Conservation (phyloP, 30 jellyfish, hydroid and myxozoan genomes). For the Nemopilema nomurai region DNA sequence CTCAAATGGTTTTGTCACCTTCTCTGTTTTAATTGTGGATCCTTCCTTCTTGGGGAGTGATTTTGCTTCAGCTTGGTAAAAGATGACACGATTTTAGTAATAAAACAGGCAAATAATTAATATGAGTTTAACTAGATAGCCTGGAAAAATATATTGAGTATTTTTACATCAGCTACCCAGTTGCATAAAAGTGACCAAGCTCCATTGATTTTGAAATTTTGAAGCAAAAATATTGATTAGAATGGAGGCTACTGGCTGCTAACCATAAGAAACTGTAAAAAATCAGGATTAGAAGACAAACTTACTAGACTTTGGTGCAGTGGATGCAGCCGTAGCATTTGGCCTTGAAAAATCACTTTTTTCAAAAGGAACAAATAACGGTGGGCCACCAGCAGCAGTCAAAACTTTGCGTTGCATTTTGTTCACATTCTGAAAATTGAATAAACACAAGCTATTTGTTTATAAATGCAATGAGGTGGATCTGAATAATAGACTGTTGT, state of each 20-base stretch:
- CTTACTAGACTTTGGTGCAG: constrained; percentile 38
- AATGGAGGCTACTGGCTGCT: background rate
- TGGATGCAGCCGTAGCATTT: constrained; percentile 14
- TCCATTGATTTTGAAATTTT: too few species aligned
- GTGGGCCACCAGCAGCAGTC: constrained; percentile 76
- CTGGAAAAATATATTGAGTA: too few species aligned
- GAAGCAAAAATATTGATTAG: background rate
- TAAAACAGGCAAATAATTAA: background rate
- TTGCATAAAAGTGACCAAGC: too few species aligned
- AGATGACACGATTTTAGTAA: background rate
- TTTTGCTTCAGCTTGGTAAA: constrained; percentile 4
- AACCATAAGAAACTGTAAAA: background rate
- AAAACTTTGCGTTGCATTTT: constrained; percentile 65
- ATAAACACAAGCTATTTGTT: background rate
- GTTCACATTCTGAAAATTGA: constrained; percentile 38
- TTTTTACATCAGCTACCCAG: too few species aligned
- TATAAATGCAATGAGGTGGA: background rate
- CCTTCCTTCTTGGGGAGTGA: constrained; percentile 2
- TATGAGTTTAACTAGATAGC: too few species aligned
- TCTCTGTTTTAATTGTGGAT: constrained; percentile 13
- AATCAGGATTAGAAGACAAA: background rate
- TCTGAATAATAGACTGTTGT: too few species aligned
- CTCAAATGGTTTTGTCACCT: constrained; percentile 36
- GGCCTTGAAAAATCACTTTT: constrained; percentile 44
- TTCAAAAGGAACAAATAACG: constrained; percentile 67